These are phyloP conservation scores for Pyrrhia umbra DNA, from an alignment of 2,888 invertebrate genomes.

Conservation along the genomic window DNA sequence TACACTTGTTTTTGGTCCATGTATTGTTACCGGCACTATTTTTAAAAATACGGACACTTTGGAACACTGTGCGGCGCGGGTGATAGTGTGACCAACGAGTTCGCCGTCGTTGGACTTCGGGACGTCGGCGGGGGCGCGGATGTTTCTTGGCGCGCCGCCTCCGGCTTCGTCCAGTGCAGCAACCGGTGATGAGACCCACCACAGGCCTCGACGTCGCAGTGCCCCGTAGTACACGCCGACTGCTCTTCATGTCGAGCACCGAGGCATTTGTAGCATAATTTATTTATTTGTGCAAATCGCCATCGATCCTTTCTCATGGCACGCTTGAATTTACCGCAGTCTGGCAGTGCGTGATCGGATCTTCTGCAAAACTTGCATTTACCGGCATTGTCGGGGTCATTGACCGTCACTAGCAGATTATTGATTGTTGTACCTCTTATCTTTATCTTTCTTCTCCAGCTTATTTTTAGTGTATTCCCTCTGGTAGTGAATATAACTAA, in stretches of 20 bases:
- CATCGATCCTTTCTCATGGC: constrained; percentile 14
- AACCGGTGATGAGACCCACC: constrained; percentile 6
- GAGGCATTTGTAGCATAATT: constrained; percentile 13
- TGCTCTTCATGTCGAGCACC: background rate
- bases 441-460: no score
- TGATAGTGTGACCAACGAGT: constrained; percentile 3
- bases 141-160: background rate
- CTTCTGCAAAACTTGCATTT: constrained; percentile 10
- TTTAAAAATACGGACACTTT: constrained; percentile 6
- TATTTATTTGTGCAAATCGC: constrained; percentile 3
- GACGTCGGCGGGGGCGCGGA: background rate
- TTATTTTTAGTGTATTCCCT: background rate
- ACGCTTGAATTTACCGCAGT: constrained; percentile 5
- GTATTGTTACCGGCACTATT: constrained; percentile 7
- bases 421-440: no score
- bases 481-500: background rate
- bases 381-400: background rate
- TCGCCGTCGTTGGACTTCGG: background rate
- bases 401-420: no score
- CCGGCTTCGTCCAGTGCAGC: constrained; percentile 9
- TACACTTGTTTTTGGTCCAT: constrained; percentile 2
- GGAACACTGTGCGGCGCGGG: constrained; percentile 9
- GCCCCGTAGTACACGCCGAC: background rate
- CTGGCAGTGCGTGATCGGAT: background rate
- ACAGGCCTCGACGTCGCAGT: constrained; percentile 8